Evolutionary conservation across 1,140 invertebrate species (phyloP).

Genomic region (Papilio polyxenes): DNA sequence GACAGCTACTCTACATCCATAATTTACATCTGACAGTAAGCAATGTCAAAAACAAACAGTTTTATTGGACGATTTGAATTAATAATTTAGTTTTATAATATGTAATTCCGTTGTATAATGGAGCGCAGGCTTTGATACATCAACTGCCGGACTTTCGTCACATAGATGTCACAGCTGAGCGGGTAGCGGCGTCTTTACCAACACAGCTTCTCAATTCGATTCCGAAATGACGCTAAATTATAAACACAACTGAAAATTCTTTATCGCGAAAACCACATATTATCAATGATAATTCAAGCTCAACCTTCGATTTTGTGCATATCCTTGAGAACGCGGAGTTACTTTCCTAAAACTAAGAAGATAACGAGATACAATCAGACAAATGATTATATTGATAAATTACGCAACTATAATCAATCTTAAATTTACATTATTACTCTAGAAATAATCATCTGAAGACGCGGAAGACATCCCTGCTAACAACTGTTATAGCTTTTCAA

Average conservation of each 20-base stretch:
- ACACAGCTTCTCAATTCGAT: not conserved
- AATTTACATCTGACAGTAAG: too few relatives aligned
- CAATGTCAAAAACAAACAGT: too few relatives aligned
- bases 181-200: not conserved
- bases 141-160: not conserved
- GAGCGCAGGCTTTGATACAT: constrained; percentile 30
- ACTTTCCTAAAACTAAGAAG: too few relatives aligned
- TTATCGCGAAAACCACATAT: too few relatives aligned
- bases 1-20: too few relatives aligned
- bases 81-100: not conserved
- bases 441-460: not conserved
- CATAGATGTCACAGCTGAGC: not conserved
- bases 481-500: not conserved
- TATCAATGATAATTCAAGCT: too few relatives aligned
- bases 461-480: not conserved
- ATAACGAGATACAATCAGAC: not conserved
- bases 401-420: not conserved
- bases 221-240: too few relatives aligned
- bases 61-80: too few relatives aligned
- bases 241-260: too few relatives aligned
- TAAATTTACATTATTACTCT: not conserved
- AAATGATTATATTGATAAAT: not conserved
- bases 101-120: constrained; percentile 39
- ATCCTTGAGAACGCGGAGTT: too few relatives aligned
- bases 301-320: too few relatives aligned